Evolutionary conservation across 1,140 invertebrate genomes (phyloP).

Genomic region (Semibalanus balanoides): DNA sequence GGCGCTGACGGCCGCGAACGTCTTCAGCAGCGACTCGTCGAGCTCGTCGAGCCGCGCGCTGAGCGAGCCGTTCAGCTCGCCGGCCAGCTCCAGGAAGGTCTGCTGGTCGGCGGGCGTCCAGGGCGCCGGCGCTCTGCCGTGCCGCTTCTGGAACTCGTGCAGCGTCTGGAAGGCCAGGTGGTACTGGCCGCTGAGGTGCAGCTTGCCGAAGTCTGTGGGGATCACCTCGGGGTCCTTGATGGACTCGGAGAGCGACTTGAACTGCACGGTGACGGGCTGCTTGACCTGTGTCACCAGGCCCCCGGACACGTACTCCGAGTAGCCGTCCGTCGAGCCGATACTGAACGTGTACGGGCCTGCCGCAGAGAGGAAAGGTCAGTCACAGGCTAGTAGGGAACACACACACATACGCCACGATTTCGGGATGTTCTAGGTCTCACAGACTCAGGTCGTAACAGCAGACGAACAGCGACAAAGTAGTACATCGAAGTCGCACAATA

Average conservation of each 20-base stretch:
- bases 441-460: too few species aligned
- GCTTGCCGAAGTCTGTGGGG: constrained; percentile 87
- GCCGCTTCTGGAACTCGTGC: constrained; percentile 49
- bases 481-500: too few species aligned
- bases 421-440: too few species aligned
- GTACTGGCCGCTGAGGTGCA: constrained; percentile 75
- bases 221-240: constrained; percentile 68
- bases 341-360: constrained; percentile 89
- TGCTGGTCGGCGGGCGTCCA: constrained; percentile 63
- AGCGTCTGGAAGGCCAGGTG: constrained; percentile 79
- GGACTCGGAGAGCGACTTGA: constrained; percentile 63
- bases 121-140: constrained; percentile 49
- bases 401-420: too few species aligned
- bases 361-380: not conserved
- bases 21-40: constrained; percentile 53
- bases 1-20: constrained; percentile 55
- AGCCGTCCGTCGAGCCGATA: constrained; percentile 77
- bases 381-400: too few species aligned
- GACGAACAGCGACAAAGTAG: too few species aligned
- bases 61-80: constrained; percentile 37
- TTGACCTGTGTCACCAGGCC: constrained; percentile 93
- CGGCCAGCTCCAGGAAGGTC: constrained; percentile 55
- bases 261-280: constrained; percentile 72
- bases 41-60: constrained; percentile 48
- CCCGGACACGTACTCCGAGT: constrained; percentile 42